A percentile compares a stretch with the other conserved stretches of the same genome.
Evolutionary conservation across 64 coral and sea anemone species (phyloP).

Genomic region (Astreopora myriophthalma): DNA sequence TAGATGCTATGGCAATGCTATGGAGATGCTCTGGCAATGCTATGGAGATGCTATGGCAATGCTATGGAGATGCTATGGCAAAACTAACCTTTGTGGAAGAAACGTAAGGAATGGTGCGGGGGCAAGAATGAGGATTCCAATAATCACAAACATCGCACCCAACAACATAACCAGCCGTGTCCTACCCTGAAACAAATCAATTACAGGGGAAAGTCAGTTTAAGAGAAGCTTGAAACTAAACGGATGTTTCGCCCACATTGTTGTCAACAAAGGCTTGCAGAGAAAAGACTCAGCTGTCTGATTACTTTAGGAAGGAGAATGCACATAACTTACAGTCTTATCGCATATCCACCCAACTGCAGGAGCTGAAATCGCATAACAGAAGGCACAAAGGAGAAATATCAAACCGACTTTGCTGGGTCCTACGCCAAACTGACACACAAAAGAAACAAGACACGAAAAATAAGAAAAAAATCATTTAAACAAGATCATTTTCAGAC

Average conservation of each 20-base stretch:
- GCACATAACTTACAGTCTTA: constrained; percentile 63
- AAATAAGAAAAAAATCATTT: neutral
- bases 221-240: neutral
- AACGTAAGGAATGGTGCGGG: constrained; percentile 80
- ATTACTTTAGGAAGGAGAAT: neutral
- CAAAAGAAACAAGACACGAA: neutral
- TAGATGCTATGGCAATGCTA: no score
- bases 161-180: constrained; percentile 66
- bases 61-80: neutral
- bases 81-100: constrained; percentile 75
- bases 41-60: no score
- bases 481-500: no score
- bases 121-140: constrained; percentile 64
- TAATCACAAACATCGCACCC: constrained; percentile 45
- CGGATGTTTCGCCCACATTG: no score
- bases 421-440: constrained; percentile 72
- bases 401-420: constrained; percentile 69
- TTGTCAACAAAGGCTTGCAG: neutral
- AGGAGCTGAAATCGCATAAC: constrained; percentile 72
- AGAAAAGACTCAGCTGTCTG: neutral
- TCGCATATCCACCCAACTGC: constrained; percentile 81
- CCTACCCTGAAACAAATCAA: constrained; percentile 45
- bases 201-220: neutral
- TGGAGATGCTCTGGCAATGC: no score
- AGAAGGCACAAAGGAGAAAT: constrained; percentile 65